These are phyloP conservation scores for Drosophila repleta DNA, from an alignment of 1,140 invertebrate genomes.

Conservation along the genomic window DNA sequence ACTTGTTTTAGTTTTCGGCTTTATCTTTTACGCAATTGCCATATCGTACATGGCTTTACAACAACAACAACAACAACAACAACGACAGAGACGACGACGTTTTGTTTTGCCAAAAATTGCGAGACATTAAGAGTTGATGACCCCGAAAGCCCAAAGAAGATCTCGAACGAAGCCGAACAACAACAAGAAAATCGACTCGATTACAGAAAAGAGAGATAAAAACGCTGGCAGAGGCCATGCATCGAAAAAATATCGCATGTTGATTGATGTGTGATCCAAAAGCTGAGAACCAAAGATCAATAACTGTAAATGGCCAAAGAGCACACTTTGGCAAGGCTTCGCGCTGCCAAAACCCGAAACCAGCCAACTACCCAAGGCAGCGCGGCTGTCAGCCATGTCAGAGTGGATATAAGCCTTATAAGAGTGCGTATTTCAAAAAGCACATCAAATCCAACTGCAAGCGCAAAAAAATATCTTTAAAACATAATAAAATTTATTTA, in stretches of 20 bases:
- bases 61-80: constrained; percentile 11
- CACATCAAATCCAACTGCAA: too few species aligned
- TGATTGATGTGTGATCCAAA: constrained; percentile 10
- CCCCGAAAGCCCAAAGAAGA: constrained; percentile 67
- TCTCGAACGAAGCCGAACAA: constrained; percentile 33
- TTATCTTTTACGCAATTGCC: constrained; percentile 17
- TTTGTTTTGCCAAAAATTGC: constrained; percentile 43
- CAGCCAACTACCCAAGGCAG: background rate
- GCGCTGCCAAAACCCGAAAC: background rate
- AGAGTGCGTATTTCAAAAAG: too few species aligned
- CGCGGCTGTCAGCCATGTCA: background rate
- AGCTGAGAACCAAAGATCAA: constrained; percentile 14
- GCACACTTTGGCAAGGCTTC: background rate
- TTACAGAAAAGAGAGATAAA: constrained; percentile 17
- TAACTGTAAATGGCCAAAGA: constrained; percentile 27
- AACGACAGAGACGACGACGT: background rate
- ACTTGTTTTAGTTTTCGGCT: constrained; percentile 8
- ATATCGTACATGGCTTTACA: constrained; percentile 32
- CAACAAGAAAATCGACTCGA: constrained; percentile 33
- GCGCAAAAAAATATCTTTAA: background rate
- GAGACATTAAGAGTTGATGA: constrained; percentile 53
- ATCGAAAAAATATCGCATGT: constrained; percentile 7
- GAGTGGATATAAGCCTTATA: too few species aligned
- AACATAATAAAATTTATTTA: background rate
- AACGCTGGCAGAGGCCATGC: constrained; percentile 20